These are phyloP conservation scores for Caenorhabditis latens DNA, from an alignment of 1,140 invertebrate genomes.

Conservation along the genomic window DNA sequence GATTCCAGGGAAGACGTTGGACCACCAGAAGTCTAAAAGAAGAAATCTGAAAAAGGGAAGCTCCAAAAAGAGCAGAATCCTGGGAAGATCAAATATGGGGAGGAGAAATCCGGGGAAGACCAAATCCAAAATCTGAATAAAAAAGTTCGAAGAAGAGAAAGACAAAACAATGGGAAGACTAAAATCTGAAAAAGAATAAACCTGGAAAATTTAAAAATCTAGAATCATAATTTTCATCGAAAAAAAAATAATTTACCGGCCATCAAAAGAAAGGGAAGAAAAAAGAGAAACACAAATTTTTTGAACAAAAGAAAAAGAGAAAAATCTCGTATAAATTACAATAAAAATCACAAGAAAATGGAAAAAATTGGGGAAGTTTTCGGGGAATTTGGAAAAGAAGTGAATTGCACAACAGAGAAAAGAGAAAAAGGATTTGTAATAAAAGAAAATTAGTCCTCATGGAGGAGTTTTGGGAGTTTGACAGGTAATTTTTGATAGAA, in stretches of 20 bases:
- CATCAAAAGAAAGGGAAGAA: neutral
- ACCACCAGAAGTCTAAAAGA: neutral
- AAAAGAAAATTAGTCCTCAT: conserved; percentile 14
- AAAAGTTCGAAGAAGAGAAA: too few relatives aligned
- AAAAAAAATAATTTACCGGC: conserved; percentile 45
- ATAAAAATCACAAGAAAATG: conserved; percentile 16
- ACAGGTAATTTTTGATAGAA: neutral
- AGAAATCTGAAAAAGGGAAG: too few relatives aligned
- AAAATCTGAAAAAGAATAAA: too few relatives aligned
- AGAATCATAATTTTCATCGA: neutral
- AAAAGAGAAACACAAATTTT: neutral
- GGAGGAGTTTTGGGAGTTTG: neutral
- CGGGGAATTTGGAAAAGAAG: neutral
- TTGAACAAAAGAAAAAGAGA: neutral
- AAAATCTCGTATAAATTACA: conserved; percentile 14
- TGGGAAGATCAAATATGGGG: too few relatives aligned
- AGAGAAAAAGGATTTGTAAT: neutral
- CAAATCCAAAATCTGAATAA: too few relatives aligned
- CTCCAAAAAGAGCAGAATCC: too few relatives aligned
- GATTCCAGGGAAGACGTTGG: neutral
- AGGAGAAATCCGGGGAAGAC: neutral
- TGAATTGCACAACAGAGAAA: conserved; percentile 41
- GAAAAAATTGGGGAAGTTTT: neutral
- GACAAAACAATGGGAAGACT: too few relatives aligned
- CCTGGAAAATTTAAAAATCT: too few relatives aligned